Base-by-base conservation (phyloP, 2,113 vertebrate species). In the Hucho hucho region DNA sequence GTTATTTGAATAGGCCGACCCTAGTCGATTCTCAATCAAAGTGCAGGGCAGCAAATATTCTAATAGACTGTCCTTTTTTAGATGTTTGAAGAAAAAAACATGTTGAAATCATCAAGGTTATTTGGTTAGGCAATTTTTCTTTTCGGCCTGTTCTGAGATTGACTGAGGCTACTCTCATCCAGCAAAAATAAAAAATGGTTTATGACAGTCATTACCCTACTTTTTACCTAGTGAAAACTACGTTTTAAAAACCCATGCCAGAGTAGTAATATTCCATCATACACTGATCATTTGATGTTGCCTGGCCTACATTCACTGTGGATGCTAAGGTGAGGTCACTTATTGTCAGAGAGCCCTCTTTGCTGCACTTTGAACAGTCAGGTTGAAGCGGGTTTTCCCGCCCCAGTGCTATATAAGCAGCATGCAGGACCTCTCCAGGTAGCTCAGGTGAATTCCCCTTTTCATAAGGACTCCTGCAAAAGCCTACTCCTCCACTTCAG, bases 381-480 rank as follows among this genome's bases (percentile, higher is more conserved):
- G 29, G 61, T 14, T 24, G 61, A 2, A 70, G 67, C 14, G 63
- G 26, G 59, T 32, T 75, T 28, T 59, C 53, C 5, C 25, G 0
- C 26, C 20, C 46, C 73, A 1, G 25, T 28, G 18, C 75, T 90
- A 91, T 92, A 93, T 86, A 87, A 79, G 86, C 71, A 5, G 83
- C 4, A 25, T 59, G 20, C 14, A 63, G 6, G 49, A 29, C 16
- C 58, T 22, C 29, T 16, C 4, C 22, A 77, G 72, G 71, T 16
- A 61, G n/a, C 37, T 47, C 73, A 78, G 73, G 81, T 75, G 79
- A 65, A 74, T 71, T 74, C 69, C 58, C 7, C 49, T 64, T 76
- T 3, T 53, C 22, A 68, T 72, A 70, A 59, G 5, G 70, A 75
- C 29, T 69, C 56, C 24, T 69, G 64, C 71, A 63, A 5, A 9